Evolutionary conservation across 2,797 vertebrate species (phyloP).

Genomic region (Acanthornis magna): DNA sequence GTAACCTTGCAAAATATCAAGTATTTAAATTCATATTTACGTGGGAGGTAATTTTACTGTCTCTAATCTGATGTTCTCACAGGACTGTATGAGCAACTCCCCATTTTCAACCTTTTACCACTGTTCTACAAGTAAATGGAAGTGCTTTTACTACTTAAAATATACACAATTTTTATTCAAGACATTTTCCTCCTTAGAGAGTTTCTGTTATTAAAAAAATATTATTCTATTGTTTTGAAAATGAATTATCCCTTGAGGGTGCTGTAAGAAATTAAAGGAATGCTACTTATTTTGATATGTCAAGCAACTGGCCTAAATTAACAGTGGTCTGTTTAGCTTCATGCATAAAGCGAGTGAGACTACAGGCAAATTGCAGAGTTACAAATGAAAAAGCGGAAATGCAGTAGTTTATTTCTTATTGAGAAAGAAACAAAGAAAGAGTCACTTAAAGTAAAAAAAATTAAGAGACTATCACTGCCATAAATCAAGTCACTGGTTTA

Average conservation of each 20-base stretch:
- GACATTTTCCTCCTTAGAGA: slow-evolving; percentile 38
- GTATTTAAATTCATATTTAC: slow-evolving; percentile 61
- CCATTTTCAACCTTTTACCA: slow-evolving; percentile 48
- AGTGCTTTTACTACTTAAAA: slow-evolving; percentile 39
- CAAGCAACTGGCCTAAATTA: slow-evolving; percentile 50
- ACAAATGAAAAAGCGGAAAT: slow-evolving; percentile 25
- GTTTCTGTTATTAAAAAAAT: slow-evolving; percentile 60
- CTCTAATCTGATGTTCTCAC: slow-evolving; percentile 67
- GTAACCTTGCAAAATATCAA: slow-evolving; percentile 57
- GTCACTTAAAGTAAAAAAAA: not conserved
- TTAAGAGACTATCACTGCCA: not conserved
- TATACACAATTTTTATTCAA: slow-evolving; percentile 48
- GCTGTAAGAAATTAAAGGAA: slow-evolving; percentile 54
- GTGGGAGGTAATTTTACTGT: slow-evolving; percentile 63
- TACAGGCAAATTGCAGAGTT: not conserved
- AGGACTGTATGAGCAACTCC: slow-evolving; percentile 34
- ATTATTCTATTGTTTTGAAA: slow-evolving; percentile 67
- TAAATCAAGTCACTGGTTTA: not conserved
- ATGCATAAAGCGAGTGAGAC: not conserved
- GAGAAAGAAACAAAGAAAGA: slow-evolving; percentile 23
- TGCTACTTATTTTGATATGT: slow-evolving; percentile 49
- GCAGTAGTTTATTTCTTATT: slow-evolving; percentile 1
- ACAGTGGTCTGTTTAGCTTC: slow-evolving; percentile 42
- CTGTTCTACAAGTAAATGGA: slow-evolving; percentile 42
- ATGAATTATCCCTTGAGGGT: slow-evolving; percentile 56